Evolutionary conservation across 2,797 vertebrate species (phyloP), one percentile per base, ranked within the genome.

Genomic region (Sorex maritimensis): DNA sequence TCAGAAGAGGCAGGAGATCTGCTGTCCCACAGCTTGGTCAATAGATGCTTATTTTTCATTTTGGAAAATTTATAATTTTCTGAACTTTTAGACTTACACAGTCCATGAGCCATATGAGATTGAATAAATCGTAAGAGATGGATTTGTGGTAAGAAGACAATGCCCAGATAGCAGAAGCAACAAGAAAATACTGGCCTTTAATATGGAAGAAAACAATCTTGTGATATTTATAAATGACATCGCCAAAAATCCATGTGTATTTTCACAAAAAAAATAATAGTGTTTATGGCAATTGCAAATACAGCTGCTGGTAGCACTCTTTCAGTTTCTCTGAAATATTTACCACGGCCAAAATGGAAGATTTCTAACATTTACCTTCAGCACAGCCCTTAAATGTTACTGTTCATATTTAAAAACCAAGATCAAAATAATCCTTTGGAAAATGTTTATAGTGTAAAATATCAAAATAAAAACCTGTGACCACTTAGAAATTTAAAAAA

Each of bases 361-460:
- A n/a, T 94, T 67, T 83, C 67, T 97, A 92, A 65, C 79, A 79
- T 86, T 82, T 96, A 88, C 95, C 94, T 95, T 90, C 63, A 83
- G 3, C 92, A 92, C 23, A 81, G 68, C 67, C 89, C 61, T 81
- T 61, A 81, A 80, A 72, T 86, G 19, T 55, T 92, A 58, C 26
- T 90, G 1, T 71, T 30, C 41, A 75, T 88, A 73, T 95, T 86
- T 96, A 52, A 93, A 93, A 92, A 94, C 41, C 81, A 95, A 94
- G 4, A 81, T 73, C 73, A 74, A 28, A 71, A 63, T 55, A 78
- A 79, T 23, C 86, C 63, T 93, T 24, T 79, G 81, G 28, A 80
- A 88, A 80, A 92, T 46, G 46, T 41, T 75, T 52, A 38, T 77
- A 30, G 49, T 55, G 38, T 65, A 28, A 94, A 93, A 73, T 75